Percentiles rank a stretch among this genome's conserved stretches.
These are phyloP conservation scores for Tragelaphus buxtoni DNA, from an alignment of 2,113 vertebrate species.

Conservation along the genomic window DNA sequence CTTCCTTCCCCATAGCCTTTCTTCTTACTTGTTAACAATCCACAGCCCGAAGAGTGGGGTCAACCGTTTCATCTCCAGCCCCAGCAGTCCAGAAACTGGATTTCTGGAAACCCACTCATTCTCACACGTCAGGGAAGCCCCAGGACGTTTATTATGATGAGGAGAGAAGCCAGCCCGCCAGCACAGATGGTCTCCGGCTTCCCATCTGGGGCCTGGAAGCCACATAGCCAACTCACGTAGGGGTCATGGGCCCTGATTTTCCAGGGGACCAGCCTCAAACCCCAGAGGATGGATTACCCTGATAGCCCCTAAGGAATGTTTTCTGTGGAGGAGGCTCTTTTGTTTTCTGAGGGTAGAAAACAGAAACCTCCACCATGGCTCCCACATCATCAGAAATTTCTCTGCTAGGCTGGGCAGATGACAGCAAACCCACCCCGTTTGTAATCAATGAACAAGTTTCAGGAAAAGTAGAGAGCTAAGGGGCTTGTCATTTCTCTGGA, in stretches of 20 bases:
- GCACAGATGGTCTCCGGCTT: conserved; percentile 26
- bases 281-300: background rate
- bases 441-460: background rate
- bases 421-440: background rate
- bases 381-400: background rate
- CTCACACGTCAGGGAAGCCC: background rate
- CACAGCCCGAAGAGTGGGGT: background rate
- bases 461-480: background rate
- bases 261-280: background rate
- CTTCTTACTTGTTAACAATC: conserved; percentile 6
- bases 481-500: background rate
- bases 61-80: background rate
- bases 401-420: background rate
- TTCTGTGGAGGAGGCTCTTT: background rate
- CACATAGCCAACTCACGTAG: background rate
- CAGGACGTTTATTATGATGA: background rate
- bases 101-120: conserved; percentile 30
- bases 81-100: background rate
- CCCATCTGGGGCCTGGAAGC: conserved; percentile 14
- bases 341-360: background rate
- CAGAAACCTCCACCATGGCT: background rate
- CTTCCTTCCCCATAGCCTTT: background rate
- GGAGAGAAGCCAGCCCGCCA: background rate
- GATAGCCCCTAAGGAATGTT: background rate
- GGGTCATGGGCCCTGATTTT: background rate